These are phyloP conservation scores for Smutsia gigantea DNA, from an alignment of 2,797 vertebrate genomes.

Conservation along the genomic window DNA sequence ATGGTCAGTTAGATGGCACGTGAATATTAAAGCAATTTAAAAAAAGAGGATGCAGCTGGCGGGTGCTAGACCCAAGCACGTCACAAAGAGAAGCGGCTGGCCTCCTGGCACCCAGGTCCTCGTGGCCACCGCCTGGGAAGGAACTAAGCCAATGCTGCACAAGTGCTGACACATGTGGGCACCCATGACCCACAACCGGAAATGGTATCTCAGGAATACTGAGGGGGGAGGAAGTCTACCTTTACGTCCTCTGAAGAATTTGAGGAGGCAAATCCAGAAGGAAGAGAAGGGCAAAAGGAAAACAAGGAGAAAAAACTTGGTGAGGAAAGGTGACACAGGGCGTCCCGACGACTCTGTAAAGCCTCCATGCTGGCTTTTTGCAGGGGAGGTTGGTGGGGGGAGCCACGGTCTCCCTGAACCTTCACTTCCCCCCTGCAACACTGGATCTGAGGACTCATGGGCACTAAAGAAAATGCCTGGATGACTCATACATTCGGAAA, in stretches of 20 bases:
- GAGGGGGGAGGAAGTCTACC: not conserved
- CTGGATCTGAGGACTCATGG: not conserved
- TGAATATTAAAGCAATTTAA: not conserved
- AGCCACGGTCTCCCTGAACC: not conserved
- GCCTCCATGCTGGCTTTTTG: not conserved
- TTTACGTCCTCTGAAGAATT: not conserved
- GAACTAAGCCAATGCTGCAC: accelerated
- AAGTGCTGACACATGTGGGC: accelerated
- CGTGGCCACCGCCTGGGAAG: accelerated
- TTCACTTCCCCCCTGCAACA: not conserved
- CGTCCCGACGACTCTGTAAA: not conserved
- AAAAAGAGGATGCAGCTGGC: no score
- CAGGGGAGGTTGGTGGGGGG: no score
- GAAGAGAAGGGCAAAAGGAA: not conserved
- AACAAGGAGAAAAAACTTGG: not conserved
- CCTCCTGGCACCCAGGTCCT: not conserved
- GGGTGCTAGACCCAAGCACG: no score
- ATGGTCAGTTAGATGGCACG: not conserved
- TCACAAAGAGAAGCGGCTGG: not conserved
- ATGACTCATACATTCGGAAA: not conserved
- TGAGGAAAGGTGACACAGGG: not conserved
- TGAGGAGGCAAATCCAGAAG: not conserved
- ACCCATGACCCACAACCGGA: not conserved
- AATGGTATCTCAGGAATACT: accelerated
- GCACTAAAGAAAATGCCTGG: not conserved